A percentile compares a stretch with the other conserved stretches of the same genome.
These are phyloP conservation scores for Hydractinia symbiolongicarpus DNA, from an alignment of 30 jellyfish, hydroid and myxozoan species.

Conservation along the genomic window DNA sequence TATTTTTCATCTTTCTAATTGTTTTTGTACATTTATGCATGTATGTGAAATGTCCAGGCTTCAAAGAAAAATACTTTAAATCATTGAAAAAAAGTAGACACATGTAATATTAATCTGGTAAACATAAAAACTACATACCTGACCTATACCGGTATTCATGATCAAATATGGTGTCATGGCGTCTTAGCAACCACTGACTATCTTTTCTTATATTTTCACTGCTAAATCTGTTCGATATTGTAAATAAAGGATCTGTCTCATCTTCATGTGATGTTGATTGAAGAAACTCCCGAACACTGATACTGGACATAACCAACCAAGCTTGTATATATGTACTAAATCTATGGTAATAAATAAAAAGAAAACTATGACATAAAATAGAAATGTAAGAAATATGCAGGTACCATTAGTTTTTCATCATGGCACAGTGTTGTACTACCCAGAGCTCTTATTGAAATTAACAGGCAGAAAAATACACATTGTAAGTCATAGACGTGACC, in stretches of 20 bases:
- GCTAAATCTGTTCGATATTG: slow-evolving; percentile 3
- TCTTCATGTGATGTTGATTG: slow-evolving; percentile 41
- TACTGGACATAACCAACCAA: neutral
- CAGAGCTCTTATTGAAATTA: too few relatives aligned
- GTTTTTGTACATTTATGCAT: neutral
- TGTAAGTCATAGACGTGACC: too few relatives aligned
- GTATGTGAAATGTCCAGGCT: neutral
- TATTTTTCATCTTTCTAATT: neutral
- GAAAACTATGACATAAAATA: too few relatives aligned
- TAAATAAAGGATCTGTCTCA: neutral
- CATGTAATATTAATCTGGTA: neutral
- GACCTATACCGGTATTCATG: slow-evolving; percentile 87
- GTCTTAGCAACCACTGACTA: slow-evolving; percentile 18
- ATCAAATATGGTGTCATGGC: slow-evolving; percentile 70
- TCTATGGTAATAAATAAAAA: too few relatives aligned
- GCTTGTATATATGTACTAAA: too few relatives aligned
- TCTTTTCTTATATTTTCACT: neutral
- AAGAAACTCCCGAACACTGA: slow-evolving; percentile 29
- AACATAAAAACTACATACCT: slow-evolving; percentile 46
- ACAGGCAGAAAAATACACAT: too few relatives aligned
- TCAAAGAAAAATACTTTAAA: neutral
- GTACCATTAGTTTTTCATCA: too few relatives aligned
- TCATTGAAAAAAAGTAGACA: neutral
- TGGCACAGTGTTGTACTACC: too few relatives aligned
- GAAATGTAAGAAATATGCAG: too few relatives aligned